Evolutionary conservation across 2,797 vertebrate species (phyloP), one percentile per base, ranked within the genome.

Genomic region (Heterohyrax brucei): DNA sequence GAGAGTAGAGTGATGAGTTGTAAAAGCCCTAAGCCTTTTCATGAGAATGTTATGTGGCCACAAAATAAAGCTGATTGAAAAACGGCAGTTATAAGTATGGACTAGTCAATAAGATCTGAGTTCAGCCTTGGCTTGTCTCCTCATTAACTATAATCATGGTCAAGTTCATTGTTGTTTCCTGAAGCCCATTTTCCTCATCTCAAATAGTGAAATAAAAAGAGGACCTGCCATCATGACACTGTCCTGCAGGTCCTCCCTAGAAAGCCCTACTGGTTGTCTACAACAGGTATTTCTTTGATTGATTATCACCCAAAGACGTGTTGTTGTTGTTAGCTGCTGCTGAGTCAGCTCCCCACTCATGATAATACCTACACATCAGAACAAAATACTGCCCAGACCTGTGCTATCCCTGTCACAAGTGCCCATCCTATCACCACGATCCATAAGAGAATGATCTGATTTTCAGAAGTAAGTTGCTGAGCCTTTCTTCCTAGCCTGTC

Each of bases 1-100:
- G 84, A 85, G 78, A 93, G 30, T 21, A 59, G 24, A 56, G 7
- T 30, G 83, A 80, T 95, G 89, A 68, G 78, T 68, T 85, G 22
- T 28, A 75, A 84, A 86, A 78, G 44, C 39, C 61, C 78, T 16
- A 2, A 70, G 68, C 73, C 83, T 95, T 91, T 87, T 89, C 73
- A 39, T 61, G n/a, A 82, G 62, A 64, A 39, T 24, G n/a, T 81
- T 75, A 19, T 92, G 87, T 8, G 28, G 77, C n/a, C 19, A 3
- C 56, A 96, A 76, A 95, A 92, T 96, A 93, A 90, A 93, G 68
- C 44, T 64, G 62, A 19, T 48, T 33, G 19, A 28, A 80, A 88
- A 82, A 61, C 33, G 39, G 59, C 33, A 28, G 30, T 33, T 16
- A 62, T n/a, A 39, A 62, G 10, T n/a, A 56, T 1, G 66, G 73